Percentiles rank a stretch among this genome's conserved stretches.
Evolutionary conservation across 2,888 invertebrate species (phyloP).

Genomic region (Epinotia bilunana): DNA sequence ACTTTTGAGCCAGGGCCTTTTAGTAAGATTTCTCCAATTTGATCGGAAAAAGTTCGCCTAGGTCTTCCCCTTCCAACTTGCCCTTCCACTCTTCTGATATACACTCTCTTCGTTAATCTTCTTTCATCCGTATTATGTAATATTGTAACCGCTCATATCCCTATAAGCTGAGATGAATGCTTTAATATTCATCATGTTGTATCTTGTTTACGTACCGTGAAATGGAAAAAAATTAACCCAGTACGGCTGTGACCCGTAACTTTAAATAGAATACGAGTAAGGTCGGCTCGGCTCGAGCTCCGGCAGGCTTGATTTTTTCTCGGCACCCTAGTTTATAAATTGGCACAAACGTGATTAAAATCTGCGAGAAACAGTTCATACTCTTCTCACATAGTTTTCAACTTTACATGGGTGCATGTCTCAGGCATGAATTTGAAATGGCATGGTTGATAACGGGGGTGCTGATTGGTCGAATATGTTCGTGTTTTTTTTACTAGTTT

Average conservation of each 20-base stretch:
- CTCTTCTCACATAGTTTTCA: not conserved
- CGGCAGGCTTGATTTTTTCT: conserved; percentile 10
- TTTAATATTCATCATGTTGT: conserved; percentile 3
- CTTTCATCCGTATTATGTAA: no score
- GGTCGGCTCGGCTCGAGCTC: conserved; percentile 17
- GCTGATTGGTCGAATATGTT: no score
- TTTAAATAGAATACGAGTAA: conserved; percentile 23
- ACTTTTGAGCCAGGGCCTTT: no score
- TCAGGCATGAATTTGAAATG: no score
- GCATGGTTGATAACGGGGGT: no score
- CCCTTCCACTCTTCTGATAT: no score
- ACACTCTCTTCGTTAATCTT: no score
- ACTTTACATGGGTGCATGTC: not conserved
- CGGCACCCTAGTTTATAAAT: conserved; percentile 15
- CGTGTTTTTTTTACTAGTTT: no score
- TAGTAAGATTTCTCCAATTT: no score
- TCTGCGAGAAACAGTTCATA: not conserved
- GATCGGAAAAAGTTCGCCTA: no score
- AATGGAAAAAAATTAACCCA: conserved; percentile 32
- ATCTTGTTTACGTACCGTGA: conserved; percentile 14
- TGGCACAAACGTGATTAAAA: not conserved
- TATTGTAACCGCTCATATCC: not conserved
- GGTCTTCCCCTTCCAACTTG: no score
- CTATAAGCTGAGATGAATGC: not conserved
- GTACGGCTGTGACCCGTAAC: conserved; percentile 31